Evolutionary conservation across 1,140 invertebrate species (phyloP).

Genomic region (Zelostemma sp.): DNA sequence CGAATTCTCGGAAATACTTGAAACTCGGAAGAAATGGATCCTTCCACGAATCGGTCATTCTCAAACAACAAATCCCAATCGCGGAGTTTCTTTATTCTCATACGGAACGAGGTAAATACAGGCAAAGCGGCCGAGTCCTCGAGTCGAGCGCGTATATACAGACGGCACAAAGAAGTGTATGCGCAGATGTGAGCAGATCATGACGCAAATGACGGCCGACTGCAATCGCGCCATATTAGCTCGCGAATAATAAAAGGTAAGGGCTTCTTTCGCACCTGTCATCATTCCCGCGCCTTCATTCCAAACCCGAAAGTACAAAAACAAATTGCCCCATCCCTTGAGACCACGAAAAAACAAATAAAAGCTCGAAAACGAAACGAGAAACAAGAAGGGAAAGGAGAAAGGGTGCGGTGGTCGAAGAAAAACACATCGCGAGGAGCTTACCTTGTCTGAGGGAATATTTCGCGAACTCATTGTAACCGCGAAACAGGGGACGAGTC

Average conservation of each 20-base stretch:
- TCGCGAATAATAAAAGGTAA: conserved; percentile 32
- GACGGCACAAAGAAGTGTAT: conserved; percentile 6
- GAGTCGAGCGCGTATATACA: no score
- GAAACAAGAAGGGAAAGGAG: not conserved
- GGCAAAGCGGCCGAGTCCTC: no score
- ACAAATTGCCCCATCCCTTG: no score
- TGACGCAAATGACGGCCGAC: conserved; percentile 20
- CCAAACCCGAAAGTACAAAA: no score
- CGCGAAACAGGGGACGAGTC: conserved; percentile 42
- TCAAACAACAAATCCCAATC: no score
- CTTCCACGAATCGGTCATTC: no score
- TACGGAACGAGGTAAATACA: no score
- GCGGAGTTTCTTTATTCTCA: no score
- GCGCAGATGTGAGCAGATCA: conserved; percentile 17
- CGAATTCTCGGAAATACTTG: no score
- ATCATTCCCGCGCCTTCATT: not conserved
- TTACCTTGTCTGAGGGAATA: conserved; percentile 66
- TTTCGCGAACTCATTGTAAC: conserved; percentile 64
- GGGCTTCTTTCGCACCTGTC: conserved; percentile 31
- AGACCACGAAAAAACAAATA: no score
- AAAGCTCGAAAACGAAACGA: conserved; percentile 8
- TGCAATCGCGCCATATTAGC: conserved; percentile 11
- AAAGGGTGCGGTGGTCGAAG: not conserved
- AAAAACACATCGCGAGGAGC: conserved; percentile 10
- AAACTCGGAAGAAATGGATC: no score